phyloP scores from a whole-genome alignment of 2,888 invertebrate species.

The Rhyacophila evoluta region DNA sequence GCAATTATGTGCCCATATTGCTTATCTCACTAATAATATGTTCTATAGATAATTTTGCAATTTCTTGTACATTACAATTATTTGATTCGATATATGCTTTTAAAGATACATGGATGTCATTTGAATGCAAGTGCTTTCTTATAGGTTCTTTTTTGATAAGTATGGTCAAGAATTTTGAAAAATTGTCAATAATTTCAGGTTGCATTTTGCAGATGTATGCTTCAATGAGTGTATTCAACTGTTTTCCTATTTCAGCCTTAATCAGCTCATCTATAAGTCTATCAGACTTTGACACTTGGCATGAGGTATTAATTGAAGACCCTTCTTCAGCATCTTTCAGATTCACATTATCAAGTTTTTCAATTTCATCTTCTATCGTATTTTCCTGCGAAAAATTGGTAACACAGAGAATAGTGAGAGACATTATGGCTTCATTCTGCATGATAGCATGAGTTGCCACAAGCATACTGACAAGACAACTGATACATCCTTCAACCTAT shows the following conservation, averaged over 20 bases:
- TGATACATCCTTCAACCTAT: slow-evolving; percentile 76
- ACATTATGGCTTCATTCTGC: slow-evolving; percentile 86
- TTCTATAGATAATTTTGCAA: slow-evolving; percentile 59
- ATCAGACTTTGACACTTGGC: background rate
- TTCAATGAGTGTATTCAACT: slow-evolving; percentile 66
- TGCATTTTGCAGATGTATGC: slow-evolving; percentile 67
- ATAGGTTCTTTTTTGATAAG: slow-evolving; percentile 61
- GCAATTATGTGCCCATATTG: slow-evolving; percentile 38
- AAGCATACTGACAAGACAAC: slow-evolving; percentile 84
- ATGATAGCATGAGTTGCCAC: slow-evolving; percentile 86
- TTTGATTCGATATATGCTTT: slow-evolving; percentile 61
- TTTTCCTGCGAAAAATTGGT: slow-evolving; percentile 57
- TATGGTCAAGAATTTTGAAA: slow-evolving; percentile 66
- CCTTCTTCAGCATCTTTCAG: slow-evolving; percentile 50
- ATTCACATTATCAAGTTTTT: slow-evolving; percentile 38
- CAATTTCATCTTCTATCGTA: slow-evolving; percentile 25
- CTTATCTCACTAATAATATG: slow-evolving; percentile 40
- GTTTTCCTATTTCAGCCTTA: slow-evolving; percentile 69
- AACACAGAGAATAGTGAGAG: slow-evolving; percentile 74
- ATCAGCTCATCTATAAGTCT: slow-evolving; percentile 60
- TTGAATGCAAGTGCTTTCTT: slow-evolving; percentile 37
- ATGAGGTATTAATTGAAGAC: slow-evolving; percentile 57
- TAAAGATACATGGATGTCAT: slow-evolving; percentile 56
- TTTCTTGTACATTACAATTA: slow-evolving; percentile 59
- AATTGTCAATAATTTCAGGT: slow-evolving; percentile 67